These are phyloP conservation scores for Rhynchonycteris naso DNA, from an alignment of 2,797 vertebrate genomes.

Conservation along the genomic window DNA sequence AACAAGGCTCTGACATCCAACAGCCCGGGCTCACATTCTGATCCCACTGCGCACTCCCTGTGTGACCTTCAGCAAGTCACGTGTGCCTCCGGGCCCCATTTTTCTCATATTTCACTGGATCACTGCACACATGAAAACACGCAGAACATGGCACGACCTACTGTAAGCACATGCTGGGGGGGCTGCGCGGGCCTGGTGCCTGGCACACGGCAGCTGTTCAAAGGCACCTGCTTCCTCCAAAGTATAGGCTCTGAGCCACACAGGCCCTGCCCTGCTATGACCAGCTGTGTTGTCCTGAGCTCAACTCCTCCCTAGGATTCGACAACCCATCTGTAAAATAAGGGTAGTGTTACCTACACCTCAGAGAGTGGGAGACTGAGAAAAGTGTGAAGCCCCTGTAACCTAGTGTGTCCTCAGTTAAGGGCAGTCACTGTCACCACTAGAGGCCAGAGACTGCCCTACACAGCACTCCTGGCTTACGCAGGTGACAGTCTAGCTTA, in stretches of 20 bases:
- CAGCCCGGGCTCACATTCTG: neutral
- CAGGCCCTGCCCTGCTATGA: neutral
- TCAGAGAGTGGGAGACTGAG: neutral
- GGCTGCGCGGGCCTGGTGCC: neutral
- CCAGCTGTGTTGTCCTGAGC: neutral
- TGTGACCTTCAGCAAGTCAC: neutral
- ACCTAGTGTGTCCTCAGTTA: neutral
- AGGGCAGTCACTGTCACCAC: neutral
- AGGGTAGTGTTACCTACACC: neutral
- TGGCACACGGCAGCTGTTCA: neutral
- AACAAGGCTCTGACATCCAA: neutral
- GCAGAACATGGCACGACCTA: neutral
- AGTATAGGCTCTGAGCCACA: neutral
- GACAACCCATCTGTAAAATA: neutral
- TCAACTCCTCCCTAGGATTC: neutral
- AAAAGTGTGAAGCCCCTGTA: no score
- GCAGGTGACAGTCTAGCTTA: neutral
- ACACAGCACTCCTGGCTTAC: neutral
- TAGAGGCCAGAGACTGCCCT: neutral
- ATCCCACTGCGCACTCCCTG: neutral
- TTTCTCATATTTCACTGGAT: neutral
- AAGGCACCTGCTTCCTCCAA: neutral
- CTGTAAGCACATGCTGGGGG: neutral
- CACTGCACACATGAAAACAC: neutral
- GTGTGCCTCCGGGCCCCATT: neutral